Evolutionary conservation across 2,113 vertebrate genomes (phyloP).

Genomic region (Phyllostomus discolor): DNA sequence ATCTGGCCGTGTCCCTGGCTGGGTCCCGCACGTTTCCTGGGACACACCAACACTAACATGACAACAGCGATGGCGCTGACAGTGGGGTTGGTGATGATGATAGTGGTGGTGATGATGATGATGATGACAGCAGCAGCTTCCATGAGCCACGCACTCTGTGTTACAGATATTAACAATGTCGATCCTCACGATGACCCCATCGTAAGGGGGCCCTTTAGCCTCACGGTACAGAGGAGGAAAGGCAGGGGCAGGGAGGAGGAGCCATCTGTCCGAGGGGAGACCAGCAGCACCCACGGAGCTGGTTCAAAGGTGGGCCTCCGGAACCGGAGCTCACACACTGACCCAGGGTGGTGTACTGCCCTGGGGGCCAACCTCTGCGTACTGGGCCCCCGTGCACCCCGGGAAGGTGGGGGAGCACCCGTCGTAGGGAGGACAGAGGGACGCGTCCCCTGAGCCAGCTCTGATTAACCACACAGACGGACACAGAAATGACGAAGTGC

Average conservation of each 20-base stretch:
- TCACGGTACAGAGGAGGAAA: not conserved
- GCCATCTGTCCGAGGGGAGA: not conserved
- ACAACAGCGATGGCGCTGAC: accelerated
- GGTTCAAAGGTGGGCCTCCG: accelerated
- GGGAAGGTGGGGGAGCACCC: too few relatives aligned
- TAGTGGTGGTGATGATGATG: not conserved
- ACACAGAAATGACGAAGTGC: too few relatives aligned
- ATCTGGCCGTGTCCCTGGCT: not conserved
- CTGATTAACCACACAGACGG: accelerated
- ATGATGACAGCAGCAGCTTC: not conserved
- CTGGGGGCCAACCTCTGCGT: accelerated
- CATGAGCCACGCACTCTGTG: not conserved
- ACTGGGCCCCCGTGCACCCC: accelerated
- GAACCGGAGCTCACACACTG: not conserved
- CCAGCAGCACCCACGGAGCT: accelerated
- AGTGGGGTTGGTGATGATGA: not conserved
- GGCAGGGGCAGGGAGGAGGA: not conserved
- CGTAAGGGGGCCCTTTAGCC: not conserved
- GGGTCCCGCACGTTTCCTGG: not conserved
- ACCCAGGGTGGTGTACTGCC: accelerated
- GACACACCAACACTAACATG: not conserved
- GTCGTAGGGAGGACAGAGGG: not conserved
- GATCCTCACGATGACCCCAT: accelerated
- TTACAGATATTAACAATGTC: not conserved
- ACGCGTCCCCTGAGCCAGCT: not conserved